Percentiles rank a stretch among this genome's conserved stretches.
Evolutionary conservation across 2,888 invertebrate genomes (phyloP).

Genomic region (Coleophora deauratella): DNA sequence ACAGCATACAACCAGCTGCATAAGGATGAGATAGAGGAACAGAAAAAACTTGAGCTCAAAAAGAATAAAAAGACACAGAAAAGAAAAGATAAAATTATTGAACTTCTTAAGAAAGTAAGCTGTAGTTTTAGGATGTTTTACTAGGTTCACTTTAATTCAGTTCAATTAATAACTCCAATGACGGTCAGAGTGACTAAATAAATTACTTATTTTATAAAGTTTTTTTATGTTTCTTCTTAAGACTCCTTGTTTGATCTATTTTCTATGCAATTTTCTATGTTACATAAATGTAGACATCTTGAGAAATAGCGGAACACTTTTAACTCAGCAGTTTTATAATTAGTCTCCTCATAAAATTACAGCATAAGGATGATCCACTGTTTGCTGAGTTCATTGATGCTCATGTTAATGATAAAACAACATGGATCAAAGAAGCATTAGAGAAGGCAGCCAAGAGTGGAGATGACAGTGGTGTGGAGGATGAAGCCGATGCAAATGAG

Average conservation of each 20-base stretch:
- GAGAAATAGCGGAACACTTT: neutral
- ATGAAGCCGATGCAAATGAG: slow-evolving; percentile 27
- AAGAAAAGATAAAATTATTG: slow-evolving; percentile 74
- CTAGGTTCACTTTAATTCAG: too few relatives aligned
- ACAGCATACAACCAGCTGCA: slow-evolving; percentile 75
- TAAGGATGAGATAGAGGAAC: slow-evolving; percentile 45
- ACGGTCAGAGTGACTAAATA: neutral
- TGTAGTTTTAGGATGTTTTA: too few relatives aligned
- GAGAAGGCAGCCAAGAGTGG: slow-evolving; percentile 44
- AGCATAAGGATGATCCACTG: slow-evolving; percentile 90
- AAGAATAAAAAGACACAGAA: slow-evolving; percentile 40
- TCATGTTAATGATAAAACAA: slow-evolving; percentile 75
- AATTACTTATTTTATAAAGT: neutral
- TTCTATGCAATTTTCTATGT: too few relatives aligned
- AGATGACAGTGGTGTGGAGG: slow-evolving; percentile 46
- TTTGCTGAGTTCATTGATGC: slow-evolving; percentile 92
- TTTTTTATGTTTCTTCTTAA: too few relatives aligned
- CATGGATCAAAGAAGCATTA: slow-evolving; percentile 55
- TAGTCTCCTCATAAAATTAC: slow-evolving; percentile 21
- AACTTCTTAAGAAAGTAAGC: slow-evolving; percentile 78
- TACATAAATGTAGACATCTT: too few relatives aligned
- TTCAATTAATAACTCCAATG: too few relatives aligned
- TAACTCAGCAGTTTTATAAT: too few relatives aligned
- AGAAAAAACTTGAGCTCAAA: slow-evolving; percentile 23
- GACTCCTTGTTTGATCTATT: too few relatives aligned